These are phyloP conservation scores for Amphilophus citrinellus DNA, from an alignment of 2,113 vertebrate genomes.

Conservation along the genomic window DNA sequence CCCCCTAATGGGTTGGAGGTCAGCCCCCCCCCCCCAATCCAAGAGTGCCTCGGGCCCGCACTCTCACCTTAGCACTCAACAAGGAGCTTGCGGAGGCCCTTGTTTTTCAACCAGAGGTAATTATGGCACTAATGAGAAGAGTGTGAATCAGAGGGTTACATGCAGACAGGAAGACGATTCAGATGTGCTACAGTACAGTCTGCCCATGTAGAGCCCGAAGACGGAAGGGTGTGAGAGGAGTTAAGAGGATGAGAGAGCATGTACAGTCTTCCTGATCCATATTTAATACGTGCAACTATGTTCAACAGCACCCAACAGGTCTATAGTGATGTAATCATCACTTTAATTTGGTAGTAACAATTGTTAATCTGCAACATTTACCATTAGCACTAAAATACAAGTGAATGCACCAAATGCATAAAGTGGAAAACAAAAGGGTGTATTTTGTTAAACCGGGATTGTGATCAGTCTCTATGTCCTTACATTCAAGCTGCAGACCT, in stretches of 20 bases:
- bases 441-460: neutral
- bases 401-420: neutral
- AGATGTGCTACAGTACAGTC: constrained; percentile 71
- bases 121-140: constrained; percentile 77
- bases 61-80: constrained; percentile 57
- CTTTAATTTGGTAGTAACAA: constrained; percentile 65
- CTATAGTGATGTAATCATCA: constrained; percentile 50
- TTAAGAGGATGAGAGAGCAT: constrained; percentile 59
- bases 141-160: constrained; percentile 71
- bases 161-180: constrained; percentile 66
- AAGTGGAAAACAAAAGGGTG: neutral
- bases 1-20: constrained; percentile 75
- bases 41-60: constrained; percentile 42
- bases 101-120: constrained; percentile 61
- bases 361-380: constrained; percentile 61
- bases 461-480: neutral
- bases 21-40: constrained; percentile 20
- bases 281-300: constrained; percentile 75
- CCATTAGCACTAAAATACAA: neutral
- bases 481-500: neutral
- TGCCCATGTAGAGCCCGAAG: constrained; percentile 63
- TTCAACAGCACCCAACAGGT: constrained; percentile 68
- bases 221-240: constrained; percentile 67
- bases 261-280: constrained; percentile 71
- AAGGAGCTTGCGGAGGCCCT: constrained; percentile 35